Conservation (phyloP, 2,113 vertebrate species). For the Seriola aureovittata region DNA sequence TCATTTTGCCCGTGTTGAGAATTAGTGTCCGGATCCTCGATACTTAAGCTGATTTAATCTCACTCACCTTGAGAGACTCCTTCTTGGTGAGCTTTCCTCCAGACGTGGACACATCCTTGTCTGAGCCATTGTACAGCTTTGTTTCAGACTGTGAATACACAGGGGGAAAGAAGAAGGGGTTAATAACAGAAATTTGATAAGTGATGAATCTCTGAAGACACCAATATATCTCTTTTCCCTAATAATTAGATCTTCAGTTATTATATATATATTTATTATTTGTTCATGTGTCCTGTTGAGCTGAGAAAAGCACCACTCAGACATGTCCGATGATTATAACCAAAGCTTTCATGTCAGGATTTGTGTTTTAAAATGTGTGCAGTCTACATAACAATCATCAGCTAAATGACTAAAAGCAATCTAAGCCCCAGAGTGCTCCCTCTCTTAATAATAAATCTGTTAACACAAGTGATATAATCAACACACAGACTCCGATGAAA, state of each 20-base stretch:
- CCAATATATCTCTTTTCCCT: neutral
- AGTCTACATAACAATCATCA: too few relatives aligned
- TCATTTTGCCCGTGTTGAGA: neutral
- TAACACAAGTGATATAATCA: neutral
- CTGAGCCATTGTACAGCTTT: conserved; percentile 98
- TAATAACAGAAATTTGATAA: neutral
- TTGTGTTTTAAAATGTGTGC: neutral
- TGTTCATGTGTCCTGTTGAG: neutral
- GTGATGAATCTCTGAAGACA: neutral
- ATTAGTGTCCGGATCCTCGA: conserved; percentile 26
- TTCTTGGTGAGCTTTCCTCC: conserved; percentile 98
- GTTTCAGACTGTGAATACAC: conserved; percentile 92
- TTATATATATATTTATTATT: neutral
- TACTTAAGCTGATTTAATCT: conserved; percentile 42
- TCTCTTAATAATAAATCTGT: conserved; percentile 11
- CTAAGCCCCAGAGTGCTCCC: neutral
- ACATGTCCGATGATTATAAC: neutral
- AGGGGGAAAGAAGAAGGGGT: neutral
- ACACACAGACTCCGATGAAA: neutral
- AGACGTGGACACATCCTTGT: conserved; percentile 92
- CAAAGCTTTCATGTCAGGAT: neutral
- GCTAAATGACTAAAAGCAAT: conserved; percentile 1
- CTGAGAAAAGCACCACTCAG: neutral
- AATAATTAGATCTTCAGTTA: neutral
- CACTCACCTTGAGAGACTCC: conserved; percentile 96